A percentile compares a stretch with the other conserved stretches of the same genome.
These are phyloP conservation scores for Artemia sp. DNA, from an alignment of 2,888 invertebrate species.

Conservation along the genomic window DNA sequence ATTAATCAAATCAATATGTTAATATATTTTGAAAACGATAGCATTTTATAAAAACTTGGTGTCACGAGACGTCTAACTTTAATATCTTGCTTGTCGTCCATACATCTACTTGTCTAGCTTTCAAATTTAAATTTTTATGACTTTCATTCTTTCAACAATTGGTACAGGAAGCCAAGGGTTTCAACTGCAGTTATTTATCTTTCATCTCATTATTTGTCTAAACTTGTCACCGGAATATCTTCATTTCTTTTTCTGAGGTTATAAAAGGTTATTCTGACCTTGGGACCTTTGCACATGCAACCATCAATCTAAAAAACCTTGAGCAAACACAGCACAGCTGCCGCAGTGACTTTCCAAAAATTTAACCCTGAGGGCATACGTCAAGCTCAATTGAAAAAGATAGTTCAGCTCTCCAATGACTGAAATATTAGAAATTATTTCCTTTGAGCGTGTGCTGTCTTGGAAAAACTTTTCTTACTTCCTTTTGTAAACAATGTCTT, in stretches of 20 bases:
- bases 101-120: too few relatives aligned
- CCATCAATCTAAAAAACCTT: conserved; percentile 9
- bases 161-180: neutral
- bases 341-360: neutral
- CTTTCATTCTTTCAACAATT: too few relatives aligned
- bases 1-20: too few relatives aligned
- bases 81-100: too few relatives aligned
- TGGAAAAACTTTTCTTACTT: too few relatives aligned
- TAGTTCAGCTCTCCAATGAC: neutral
- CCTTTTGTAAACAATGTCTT: too few relatives aligned
- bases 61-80: too few relatives aligned
- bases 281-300: neutral
- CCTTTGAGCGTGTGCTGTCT: too few relatives aligned
- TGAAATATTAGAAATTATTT: too few relatives aligned
- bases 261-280: conserved; percentile 4
- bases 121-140: too few relatives aligned
- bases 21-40: too few relatives aligned
- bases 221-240: conserved; percentile 8
- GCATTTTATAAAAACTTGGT: too few relatives aligned
- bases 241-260: conserved; percentile 12
- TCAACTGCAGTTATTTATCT: neutral
- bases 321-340: conserved; percentile 10
- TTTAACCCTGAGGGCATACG: conserved; percentile 11
- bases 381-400: conserved; percentile 1
- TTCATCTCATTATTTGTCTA: neutral